Conservation (phyloP, 2,113 vertebrate species). For the Setophaga coronata region DNA sequence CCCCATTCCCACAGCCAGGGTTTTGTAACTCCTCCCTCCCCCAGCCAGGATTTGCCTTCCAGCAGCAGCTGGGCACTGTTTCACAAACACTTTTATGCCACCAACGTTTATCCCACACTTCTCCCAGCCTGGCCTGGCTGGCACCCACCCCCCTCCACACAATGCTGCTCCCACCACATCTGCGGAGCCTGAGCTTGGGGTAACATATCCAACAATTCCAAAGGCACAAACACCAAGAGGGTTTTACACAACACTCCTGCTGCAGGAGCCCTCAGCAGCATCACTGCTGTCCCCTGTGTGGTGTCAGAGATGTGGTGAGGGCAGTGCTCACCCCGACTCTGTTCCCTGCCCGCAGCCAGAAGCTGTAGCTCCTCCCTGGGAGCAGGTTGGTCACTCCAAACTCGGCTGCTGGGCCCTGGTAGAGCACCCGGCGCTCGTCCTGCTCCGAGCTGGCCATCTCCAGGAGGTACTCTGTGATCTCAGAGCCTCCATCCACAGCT, state of each 20-base stretch:
- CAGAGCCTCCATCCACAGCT: slow-evolving; percentile 60
- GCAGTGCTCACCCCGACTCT: slow-evolving; percentile 63
- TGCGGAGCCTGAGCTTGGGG: not conserved
- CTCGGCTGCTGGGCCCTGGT: slow-evolving; percentile 59
- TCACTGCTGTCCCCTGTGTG: fast-evolving
- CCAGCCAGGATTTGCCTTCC: not conserved
- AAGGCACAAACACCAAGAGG: not conserved
- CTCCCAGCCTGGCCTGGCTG: not conserved
- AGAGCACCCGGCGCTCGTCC: slow-evolving; percentile 53
- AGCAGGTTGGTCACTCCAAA: slow-evolving; percentile 66
- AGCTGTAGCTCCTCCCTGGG: slow-evolving; percentile 71
- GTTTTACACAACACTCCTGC: not conserved
- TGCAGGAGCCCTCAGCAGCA: not conserved
- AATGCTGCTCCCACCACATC: not conserved
- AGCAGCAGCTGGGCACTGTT: not conserved
- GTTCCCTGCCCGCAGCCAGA: slow-evolving; percentile 76
- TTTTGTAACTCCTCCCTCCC: not conserved
- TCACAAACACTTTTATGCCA: not conserved
- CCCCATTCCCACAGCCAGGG: fast-evolving
- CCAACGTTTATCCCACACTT: not conserved
- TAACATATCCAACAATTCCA: not conserved
- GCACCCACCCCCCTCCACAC: not conserved
- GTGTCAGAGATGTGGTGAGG: fast-evolving
- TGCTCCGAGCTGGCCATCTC: slow-evolving; percentile 65
- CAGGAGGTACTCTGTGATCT: slow-evolving; percentile 58